These are phyloP conservation scores for Sterrhoptilus dennistouni DNA, from an alignment of 2,113 vertebrate species.

Conservation along the genomic window DNA sequence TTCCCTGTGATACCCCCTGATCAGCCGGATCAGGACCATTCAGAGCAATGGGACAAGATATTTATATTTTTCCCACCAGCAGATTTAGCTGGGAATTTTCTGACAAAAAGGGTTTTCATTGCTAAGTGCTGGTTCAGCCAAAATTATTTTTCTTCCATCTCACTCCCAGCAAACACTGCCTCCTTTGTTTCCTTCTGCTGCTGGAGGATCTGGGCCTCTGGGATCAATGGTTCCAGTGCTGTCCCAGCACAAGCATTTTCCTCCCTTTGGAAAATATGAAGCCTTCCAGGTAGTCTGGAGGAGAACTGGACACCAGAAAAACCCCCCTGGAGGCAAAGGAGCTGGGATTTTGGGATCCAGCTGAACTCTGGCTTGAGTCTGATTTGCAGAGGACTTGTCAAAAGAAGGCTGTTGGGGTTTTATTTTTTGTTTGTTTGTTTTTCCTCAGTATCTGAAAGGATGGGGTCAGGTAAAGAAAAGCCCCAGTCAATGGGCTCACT, in stretches of 20 bases:
- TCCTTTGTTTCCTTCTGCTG: conserved; percentile 49
- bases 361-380: neutral
- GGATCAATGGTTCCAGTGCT: conserved; percentile 39
- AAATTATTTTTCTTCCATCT: conserved; percentile 59
- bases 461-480: neutral
- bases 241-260: conserved; percentile 9
- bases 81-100: neutral
- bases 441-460: neutral
- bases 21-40: neutral
- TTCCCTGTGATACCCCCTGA: neutral
- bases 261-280: conserved; percentile 26
- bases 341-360: neutral
- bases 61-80: neutral
- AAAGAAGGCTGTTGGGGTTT: neutral
- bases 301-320: neutral
- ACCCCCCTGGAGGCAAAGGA: neutral
- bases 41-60: neutral
- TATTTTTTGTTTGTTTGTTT: neutral
- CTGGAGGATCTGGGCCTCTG: conserved; percentile 48
- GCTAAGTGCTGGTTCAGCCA: conserved; percentile 27
- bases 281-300: conserved; percentile 31
- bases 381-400: neutral
- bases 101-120: conserved; percentile 53
- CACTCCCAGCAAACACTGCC: conserved; percentile 44
- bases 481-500: neutral